Evolutionary conservation across 2,888 invertebrate genomes (phyloP).

Genomic region (Malthinus seriepunctatus): DNA sequence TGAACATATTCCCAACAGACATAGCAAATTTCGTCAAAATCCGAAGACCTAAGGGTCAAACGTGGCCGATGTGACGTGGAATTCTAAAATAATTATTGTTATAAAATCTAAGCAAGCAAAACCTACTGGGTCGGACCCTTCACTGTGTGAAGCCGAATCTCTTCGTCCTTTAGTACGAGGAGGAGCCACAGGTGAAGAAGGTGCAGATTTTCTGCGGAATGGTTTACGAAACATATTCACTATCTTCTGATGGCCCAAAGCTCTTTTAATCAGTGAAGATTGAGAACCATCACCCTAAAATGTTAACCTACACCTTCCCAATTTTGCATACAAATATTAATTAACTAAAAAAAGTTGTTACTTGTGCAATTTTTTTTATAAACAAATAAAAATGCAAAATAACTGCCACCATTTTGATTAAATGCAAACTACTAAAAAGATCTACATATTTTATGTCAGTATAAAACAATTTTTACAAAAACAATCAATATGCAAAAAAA

Average conservation of each 20-base stretch:
- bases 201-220: conserved; percentile 70
- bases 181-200: conserved; percentile 65
- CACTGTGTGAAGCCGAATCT: conserved; percentile 52
- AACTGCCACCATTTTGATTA: background rate
- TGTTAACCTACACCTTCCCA: conserved; percentile 28
- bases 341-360: background rate
- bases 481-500: background rate
- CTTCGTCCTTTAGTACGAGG: conserved; percentile 55
- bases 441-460: too few relatives aligned
- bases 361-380: too few relatives aligned
- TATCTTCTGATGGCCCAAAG: conserved; percentile 62
- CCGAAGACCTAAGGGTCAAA: too few relatives aligned
- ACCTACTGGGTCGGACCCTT: conserved; percentile 52
- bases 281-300: conserved; percentile 58
- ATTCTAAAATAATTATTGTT: too few relatives aligned
- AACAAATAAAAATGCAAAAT: background rate
- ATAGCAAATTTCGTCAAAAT: too few relatives aligned
- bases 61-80: too few relatives aligned
- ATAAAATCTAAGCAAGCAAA: too few relatives aligned
- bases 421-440: background rate
- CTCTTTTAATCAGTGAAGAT: conserved; percentile 60
- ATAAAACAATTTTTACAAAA: background rate
- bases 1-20: too few relatives aligned
- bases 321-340: background rate
- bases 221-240: conserved; percentile 69